A percentile compares a stretch with the other conserved stretches of the same genome.
phyloP scores from a whole-genome alignment of 2,888 invertebrate genomes.

The Hypomecis atomaria region DNA sequence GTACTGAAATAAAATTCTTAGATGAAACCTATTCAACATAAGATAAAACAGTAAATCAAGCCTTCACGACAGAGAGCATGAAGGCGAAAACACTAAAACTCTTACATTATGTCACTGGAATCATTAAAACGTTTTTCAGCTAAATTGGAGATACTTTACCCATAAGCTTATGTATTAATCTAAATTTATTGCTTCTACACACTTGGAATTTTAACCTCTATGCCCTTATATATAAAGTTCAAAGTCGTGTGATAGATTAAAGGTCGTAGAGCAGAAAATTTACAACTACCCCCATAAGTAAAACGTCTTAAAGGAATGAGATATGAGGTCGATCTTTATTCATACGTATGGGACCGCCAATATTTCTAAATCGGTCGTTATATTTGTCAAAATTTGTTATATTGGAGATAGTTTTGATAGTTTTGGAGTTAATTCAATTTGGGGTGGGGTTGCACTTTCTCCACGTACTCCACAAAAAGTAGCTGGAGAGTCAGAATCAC shows the following conservation, averaged over 20 bases:
- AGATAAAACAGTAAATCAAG: slow-evolving; percentile 1
- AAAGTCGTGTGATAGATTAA: slow-evolving; percentile 13
- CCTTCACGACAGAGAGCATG: slow-evolving; percentile 4
- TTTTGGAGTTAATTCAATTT: slow-evolving; percentile 29
- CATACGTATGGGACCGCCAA: slow-evolving; percentile 58
- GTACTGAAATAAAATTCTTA: background rate
- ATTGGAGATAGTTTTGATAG: slow-evolving; percentile 12
- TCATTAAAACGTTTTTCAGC: slow-evolving; percentile 41
- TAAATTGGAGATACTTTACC: slow-evolving; percentile 41
- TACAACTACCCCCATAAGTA: slow-evolving; percentile 73
- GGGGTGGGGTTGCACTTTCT: too few relatives aligned
- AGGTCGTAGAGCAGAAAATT: slow-evolving; percentile 61
- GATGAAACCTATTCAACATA: background rate
- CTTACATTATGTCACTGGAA: slow-evolving; percentile 32
- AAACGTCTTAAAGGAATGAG: slow-evolving; percentile 69
- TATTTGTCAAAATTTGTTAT: slow-evolving; percentile 67
- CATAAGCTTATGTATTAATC: slow-evolving; percentile 44
- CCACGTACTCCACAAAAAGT: too few relatives aligned
- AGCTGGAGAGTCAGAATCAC: too few relatives aligned
- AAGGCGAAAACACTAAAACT: slow-evolving; percentile 21
- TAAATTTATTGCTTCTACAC: slow-evolving; percentile 37
- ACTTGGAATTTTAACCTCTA: slow-evolving; percentile 34
- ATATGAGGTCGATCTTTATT: slow-evolving; percentile 73
- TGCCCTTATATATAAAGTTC: background rate
- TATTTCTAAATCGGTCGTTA: slow-evolving; percentile 55